Percentiles rank a stretch among this genome's conserved stretches.
phyloP scores from a whole-genome alignment of 2,797 vertebrate species.

The Epinephelus coioides region DNA sequence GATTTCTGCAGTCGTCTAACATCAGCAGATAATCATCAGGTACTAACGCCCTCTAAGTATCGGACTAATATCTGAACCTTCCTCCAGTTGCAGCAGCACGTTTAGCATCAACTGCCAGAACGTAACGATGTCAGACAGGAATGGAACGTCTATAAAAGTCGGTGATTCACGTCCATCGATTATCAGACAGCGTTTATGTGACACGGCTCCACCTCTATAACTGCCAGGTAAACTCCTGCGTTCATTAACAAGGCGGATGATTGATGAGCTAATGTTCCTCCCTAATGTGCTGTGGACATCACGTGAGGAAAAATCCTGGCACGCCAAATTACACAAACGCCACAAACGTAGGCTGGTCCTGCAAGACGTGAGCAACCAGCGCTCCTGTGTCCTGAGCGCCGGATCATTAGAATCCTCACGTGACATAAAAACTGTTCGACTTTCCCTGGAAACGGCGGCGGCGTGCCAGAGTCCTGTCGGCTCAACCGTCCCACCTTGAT shows the following conservation, averaged over 20 bases:
- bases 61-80: no score
- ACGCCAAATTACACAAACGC: neutral
- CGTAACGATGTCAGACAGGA: neutral
- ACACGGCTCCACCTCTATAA: conserved; percentile 39
- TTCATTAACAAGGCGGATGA: conserved; percentile 37
- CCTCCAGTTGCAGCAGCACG: neutral
- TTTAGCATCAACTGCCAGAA: neutral
- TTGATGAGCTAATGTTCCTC: conserved; percentile 44
- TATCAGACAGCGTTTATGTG: conserved; percentile 21
- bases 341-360: neutral
- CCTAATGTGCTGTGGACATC: conserved; percentile 7
- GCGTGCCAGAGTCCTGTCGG: conserved; percentile 40
- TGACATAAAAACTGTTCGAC: neutral
- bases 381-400: neutral
- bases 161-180: conserved; percentile 46
- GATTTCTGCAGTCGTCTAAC: no score
- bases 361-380: neutral
- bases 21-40: no score
- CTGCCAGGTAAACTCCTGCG: conserved; percentile 26
- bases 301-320: neutral
- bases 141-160: conserved; percentile 32
- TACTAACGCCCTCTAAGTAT: no score
- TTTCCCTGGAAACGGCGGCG: neutral
- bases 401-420: neutral
- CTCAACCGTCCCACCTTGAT: conserved; percentile 61